A percentile compares a stretch with the other conserved stretches of the same genome.
Conservation (phyloP, 92 coral and sea anemone genomes). For the Epizoanthus stellaris region DNA sequence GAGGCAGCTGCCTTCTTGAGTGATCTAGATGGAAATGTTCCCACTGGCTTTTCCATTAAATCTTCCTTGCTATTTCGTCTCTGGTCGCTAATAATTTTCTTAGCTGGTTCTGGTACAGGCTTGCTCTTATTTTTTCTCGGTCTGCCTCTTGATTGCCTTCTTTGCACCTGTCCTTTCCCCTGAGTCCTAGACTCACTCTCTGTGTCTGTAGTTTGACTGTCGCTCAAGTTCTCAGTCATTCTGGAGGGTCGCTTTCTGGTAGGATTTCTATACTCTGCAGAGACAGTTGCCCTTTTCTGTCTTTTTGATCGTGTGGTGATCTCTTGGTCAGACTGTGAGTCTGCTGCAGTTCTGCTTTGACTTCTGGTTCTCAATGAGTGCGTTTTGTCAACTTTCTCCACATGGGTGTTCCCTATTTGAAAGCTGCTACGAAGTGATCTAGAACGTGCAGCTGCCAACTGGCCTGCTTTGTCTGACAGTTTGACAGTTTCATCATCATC, state of each 20-base stretch:
- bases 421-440: slow-evolving; percentile 5
- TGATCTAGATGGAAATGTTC: not conserved
- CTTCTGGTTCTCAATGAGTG: not conserved
- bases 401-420: not conserved
- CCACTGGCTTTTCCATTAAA: not conserved
- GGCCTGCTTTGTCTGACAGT: not conserved
- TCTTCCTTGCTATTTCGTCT: not conserved
- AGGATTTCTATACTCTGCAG: not conserved
- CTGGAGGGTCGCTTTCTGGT: not conserved
- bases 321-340: not conserved
- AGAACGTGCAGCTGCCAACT: not conserved
- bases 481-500: not conserved
- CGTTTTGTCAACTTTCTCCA: not conserved
- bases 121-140: not conserved
- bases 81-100: not conserved
- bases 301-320: not conserved
- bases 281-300: not conserved
- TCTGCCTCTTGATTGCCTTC: not conserved
- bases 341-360: not conserved
- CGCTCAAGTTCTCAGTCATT: not conserved
- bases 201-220: not conserved
- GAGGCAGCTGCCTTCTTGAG: not conserved
- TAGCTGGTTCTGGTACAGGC: not conserved
- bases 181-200: not conserved
- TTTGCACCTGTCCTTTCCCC: not conserved